phyloP scores from a whole-genome alignment of 2,113 vertebrate genomes.

The Triplophysa tibetana region DNA sequence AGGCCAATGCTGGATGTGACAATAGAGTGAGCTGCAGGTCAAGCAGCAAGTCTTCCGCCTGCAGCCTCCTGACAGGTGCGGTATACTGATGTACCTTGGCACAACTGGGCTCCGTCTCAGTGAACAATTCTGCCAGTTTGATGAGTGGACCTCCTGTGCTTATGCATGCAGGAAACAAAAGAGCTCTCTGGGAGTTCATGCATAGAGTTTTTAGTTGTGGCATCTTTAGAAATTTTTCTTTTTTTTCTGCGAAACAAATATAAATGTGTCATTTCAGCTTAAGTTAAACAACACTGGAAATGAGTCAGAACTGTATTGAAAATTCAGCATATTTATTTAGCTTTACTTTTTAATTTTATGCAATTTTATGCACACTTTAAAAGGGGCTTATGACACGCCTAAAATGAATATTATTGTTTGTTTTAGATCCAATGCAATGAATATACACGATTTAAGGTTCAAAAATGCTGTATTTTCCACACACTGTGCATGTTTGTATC shows the following conservation, averaged over 20 bases:
- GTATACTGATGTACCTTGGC: constrained; percentile 38
- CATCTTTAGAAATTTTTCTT: background rate
- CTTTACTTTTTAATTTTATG: background rate
- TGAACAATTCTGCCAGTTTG: constrained; percentile 31
- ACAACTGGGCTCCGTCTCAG: constrained; percentile 17
- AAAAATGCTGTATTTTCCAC: too few relatives aligned
- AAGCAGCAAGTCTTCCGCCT: constrained; percentile 27
- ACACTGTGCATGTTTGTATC: too few relatives aligned
- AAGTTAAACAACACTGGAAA: constrained; percentile 3
- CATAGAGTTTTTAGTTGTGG: background rate
- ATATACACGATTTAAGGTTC: too few relatives aligned
- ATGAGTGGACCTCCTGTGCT: background rate
- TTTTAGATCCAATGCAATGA: too few relatives aligned
- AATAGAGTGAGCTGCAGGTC: constrained; percentile 35
- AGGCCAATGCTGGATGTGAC: constrained; percentile 26
- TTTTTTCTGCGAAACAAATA: constrained; percentile 24
- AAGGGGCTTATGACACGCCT: too few relatives aligned
- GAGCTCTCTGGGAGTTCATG: constrained; percentile 6
- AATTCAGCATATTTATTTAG: too few relatives aligned
- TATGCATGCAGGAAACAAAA: constrained; percentile 30
- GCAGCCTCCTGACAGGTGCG: constrained; percentile 12
- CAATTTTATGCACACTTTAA: background rate
- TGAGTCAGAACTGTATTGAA: background rate
- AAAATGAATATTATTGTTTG: too few relatives aligned
- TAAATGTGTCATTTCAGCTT: constrained; percentile 6